Percentiles rank a stretch among this genome's conserved stretches.
Conservation (phyloP, 2,888 invertebrate genomes). For the Hofmannophila pseudospretella region DNA sequence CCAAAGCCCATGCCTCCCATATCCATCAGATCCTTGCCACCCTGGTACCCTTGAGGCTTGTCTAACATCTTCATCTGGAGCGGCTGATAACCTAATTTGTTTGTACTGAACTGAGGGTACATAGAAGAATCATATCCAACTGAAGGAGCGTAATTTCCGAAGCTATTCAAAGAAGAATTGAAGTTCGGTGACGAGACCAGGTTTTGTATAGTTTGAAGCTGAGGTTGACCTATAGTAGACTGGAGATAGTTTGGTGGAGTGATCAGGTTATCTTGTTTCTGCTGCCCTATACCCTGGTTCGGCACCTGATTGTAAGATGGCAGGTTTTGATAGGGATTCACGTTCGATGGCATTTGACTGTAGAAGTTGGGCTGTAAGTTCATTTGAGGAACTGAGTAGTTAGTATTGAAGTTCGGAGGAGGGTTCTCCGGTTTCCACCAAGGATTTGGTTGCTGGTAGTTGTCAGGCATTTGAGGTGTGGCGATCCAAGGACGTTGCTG, state of each 20-base stretch:
- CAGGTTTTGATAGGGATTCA: constrained; percentile 43
- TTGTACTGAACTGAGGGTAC: constrained; percentile 60
- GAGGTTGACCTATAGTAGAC: constrained; percentile 50
- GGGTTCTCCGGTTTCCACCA: constrained; percentile 61
- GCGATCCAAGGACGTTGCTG: constrained; percentile 34
- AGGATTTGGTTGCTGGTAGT: constrained; percentile 35
- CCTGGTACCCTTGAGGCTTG: constrained; percentile 38
- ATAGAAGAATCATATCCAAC: constrained; percentile 58
- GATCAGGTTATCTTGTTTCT: constrained; percentile 33
- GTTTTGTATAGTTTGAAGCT: constrained; percentile 48
- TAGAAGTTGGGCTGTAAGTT: constrained; percentile 49
- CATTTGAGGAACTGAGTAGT: constrained; percentile 28
- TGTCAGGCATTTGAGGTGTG: constrained; percentile 25
- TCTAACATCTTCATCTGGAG: constrained; percentile 41
- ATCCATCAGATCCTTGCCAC: constrained; percentile 38
- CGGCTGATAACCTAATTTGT: constrained; percentile 46
- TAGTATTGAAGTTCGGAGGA: constrained; percentile 34
- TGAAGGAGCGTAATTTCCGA: constrained; percentile 39
- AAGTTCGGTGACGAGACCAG: constrained; percentile 51
- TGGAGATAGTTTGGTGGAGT: constrained; percentile 38
- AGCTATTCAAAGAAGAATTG: constrained; percentile 53
- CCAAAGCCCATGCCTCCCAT: constrained; percentile 39
- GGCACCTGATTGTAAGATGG: constrained; percentile 32
- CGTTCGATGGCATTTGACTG: constrained; percentile 28
- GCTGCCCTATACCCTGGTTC: constrained; percentile 26